These are phyloP conservation scores for Furnarius figulus DNA, from an alignment of 2,113 vertebrate species.

Conservation along the genomic window DNA sequence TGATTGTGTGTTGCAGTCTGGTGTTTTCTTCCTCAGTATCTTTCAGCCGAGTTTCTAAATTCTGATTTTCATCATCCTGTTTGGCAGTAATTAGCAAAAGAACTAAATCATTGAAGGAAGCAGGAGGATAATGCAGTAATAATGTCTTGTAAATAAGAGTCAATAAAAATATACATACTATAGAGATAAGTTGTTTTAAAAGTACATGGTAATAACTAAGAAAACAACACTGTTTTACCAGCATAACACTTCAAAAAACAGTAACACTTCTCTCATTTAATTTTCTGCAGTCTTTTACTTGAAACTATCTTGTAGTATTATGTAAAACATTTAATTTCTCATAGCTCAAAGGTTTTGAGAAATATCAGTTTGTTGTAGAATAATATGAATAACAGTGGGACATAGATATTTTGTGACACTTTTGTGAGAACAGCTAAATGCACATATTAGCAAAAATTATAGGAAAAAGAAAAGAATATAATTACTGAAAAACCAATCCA, in stretches of 20 bases:
- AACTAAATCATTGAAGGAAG: background rate
- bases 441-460: background rate
- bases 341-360: background rate
- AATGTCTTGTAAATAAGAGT: background rate
- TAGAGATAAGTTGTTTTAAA: background rate
- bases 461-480: background rate
- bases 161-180: background rate
- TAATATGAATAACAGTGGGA: background rate
- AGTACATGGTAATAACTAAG: background rate
- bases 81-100: conserved; percentile 7
- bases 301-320: background rate
- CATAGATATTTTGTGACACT: background rate
- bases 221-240: background rate
- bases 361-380: background rate
- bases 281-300: background rate
- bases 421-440: background rate
- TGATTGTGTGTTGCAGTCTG: conserved; percentile 79
- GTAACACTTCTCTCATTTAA: background rate
- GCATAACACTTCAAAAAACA: background rate
- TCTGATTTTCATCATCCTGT: conserved; percentile 87
- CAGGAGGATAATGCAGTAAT: background rate
- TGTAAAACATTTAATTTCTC: background rate
- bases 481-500: background rate
- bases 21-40: conserved; percentile 80
- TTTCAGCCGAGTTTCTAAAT: conserved; percentile 80